Percentiles rank a stretch among this genome's conserved stretches.
Conservation (phyloP, 2,888 invertebrate species). For the Neoaliturus tenellus region DNA sequence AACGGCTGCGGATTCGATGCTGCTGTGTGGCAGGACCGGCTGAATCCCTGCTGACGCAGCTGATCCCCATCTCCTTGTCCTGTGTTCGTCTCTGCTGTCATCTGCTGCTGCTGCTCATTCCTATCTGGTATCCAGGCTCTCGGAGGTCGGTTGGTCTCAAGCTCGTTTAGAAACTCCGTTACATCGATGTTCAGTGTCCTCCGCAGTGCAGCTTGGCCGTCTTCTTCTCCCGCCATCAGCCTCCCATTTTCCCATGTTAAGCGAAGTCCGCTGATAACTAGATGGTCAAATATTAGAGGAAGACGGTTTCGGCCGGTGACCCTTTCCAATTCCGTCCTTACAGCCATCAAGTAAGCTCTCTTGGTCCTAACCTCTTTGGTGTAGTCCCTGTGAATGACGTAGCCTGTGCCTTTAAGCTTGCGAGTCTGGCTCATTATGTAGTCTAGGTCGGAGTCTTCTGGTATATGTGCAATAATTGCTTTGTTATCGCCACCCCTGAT, state of each 20-base stretch:
- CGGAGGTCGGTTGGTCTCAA: neutral
- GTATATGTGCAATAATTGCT: neutral
- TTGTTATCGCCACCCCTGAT: neutral
- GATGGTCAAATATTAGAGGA: neutral
- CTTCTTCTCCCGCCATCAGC: neutral
- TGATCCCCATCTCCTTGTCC: neutral
- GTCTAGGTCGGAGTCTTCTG: neutral
- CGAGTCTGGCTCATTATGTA: neutral
- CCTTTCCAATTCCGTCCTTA: neutral
- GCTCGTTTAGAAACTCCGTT: neutral
- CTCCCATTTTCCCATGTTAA: neutral
- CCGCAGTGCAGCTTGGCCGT: neutral
- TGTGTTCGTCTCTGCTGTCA: neutral
- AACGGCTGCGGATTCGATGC: neutral
- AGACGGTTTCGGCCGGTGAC: neutral
- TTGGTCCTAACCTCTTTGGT: constrained; percentile 2
- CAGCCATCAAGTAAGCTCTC: neutral
- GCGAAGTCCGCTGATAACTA: neutral
- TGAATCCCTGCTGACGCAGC: neutral
- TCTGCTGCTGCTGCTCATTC: neutral
- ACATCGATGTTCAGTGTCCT: neutral
- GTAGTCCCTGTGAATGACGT: constrained; percentile 7
- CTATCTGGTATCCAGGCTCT: neutral
- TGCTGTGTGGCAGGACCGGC: neutral
- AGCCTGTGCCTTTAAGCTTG: neutral